Evolutionary conservation across 2,113 vertebrate genomes (phyloP), one percentile per base, ranked within the genome.

Genomic region (Dipodomys merriami): DNA sequence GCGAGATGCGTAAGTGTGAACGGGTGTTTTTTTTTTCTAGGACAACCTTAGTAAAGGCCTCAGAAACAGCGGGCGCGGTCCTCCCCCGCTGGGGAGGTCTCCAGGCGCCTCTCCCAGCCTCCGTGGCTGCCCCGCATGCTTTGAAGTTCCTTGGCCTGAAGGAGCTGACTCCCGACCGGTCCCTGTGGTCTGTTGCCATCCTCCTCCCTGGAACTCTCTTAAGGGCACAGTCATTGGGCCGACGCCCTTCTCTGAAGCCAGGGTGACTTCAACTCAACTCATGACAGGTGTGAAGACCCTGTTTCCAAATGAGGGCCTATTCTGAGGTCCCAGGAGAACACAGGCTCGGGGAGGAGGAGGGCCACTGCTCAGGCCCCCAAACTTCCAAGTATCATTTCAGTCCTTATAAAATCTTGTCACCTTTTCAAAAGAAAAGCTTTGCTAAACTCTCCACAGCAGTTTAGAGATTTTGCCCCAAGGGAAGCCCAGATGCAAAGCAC

Each of bases 141-240:
- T 16, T 12, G 46, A 23, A 0, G 53, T 57, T 49, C 27, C 11
- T 29, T 4, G 60, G 83, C 44, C n/a, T 6, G 1, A 25, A 27
- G 77, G n/a, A 4, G 2, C 7, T 15, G 60, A 0, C 6, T 18
- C 27, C 16, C 2, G 0, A 10, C 73, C 30, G 69, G 8, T 39
- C n/a, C 39, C 57, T 0, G 0, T 2, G 25, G 79, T 39, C 6
- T 1, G 0, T 0, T 9, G 19, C 9, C 19, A 39, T 4, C 0
- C 6, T n/a, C 6, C 19, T 76, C 33, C 62, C 83, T 1, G 27
- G 53, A 57, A 57, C 4, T 57, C 53, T 57, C 53, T 39, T 16
- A 57, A 13, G 53, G 12, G 53, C 12, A 13, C 53, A 57, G 53
- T 57, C 53, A 13, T 57, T 57, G 53, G 49, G 15, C 15, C 4